These are phyloP conservation scores for Eurosta solidaginis DNA, from an alignment of 1,140 invertebrate species.

Conservation along the genomic window DNA sequence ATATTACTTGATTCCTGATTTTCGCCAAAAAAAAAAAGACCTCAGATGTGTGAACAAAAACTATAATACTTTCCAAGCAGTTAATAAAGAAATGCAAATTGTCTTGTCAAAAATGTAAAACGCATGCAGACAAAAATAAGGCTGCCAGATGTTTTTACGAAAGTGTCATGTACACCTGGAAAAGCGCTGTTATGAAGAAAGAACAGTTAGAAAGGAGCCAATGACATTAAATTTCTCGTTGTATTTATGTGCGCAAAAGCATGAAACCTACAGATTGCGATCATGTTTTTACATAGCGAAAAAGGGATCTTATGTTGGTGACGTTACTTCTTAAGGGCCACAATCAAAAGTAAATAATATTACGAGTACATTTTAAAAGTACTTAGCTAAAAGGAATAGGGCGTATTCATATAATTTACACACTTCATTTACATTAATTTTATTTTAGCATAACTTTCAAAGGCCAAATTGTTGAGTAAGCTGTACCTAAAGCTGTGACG, in stretches of 20 bases:
- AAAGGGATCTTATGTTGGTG: too few species aligned
- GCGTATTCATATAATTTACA: too few species aligned
- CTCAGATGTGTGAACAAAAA: slow-evolving; percentile 21
- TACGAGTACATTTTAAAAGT: too few species aligned
- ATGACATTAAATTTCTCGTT: slow-evolving; percentile 27
- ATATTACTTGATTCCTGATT: slow-evolving; percentile 24
- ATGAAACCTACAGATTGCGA: neutral
- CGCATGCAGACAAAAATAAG: slow-evolving; percentile 24
- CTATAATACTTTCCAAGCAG: slow-evolving; percentile 27
- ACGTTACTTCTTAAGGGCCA: too few species aligned
- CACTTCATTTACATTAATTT: too few species aligned
- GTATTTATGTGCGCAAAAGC: neutral
- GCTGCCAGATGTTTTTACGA: neutral
- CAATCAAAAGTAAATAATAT: too few species aligned
- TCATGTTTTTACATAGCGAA: too few species aligned
- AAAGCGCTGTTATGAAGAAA: slow-evolving; percentile 10
- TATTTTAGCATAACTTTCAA: too few species aligned
- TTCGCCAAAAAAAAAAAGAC: slow-evolving; percentile 1
- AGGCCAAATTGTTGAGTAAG: too few species aligned
- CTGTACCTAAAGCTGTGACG: too few species aligned
- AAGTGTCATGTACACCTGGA: neutral
- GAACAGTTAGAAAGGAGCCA: neutral
- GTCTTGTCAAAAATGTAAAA: slow-evolving; percentile 28
- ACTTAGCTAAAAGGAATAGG: too few species aligned
- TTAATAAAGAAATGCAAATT: slow-evolving; percentile 27